Conservation (phyloP, 2,888 invertebrate genomes). For the Cotesia congregata region DNA sequence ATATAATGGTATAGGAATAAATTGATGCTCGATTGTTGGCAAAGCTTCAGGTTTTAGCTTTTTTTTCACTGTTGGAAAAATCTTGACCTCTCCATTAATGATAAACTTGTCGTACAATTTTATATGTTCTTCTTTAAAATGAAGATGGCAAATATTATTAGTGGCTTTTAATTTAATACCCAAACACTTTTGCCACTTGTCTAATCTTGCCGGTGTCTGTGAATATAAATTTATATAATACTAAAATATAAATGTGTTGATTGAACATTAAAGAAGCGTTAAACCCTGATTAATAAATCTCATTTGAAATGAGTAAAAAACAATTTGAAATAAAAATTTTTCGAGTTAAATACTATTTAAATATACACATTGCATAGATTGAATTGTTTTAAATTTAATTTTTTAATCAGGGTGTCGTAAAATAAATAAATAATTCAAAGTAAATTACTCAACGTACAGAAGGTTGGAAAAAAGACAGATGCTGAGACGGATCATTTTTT, state of each 20-base stretch:
- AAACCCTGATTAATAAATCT: no score
- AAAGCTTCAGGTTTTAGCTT: no score
- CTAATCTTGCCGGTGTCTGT: neutral
- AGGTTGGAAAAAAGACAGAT: neutral
- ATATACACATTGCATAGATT: no score
- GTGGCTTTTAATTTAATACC: slow-evolving; percentile 20
- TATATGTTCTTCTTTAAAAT: slow-evolving; percentile 12
- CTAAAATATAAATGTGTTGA: neutral
- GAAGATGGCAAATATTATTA: slow-evolving; percentile 19
- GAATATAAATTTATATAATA: neutral
- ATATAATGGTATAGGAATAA: no score
- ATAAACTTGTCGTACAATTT: slow-evolving; percentile 15
- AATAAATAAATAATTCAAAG: neutral
- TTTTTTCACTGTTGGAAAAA: neutral
- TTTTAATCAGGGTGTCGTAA: no score
- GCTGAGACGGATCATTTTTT: no score
- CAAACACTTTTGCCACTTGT: neutral
- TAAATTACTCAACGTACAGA: neutral
- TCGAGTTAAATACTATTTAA: no score
- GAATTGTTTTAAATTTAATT: no score
- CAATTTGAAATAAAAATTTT: no score
- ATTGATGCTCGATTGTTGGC: no score
- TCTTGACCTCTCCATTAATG: neutral
- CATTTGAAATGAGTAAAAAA: no score
- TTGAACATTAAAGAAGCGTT: no score